Percentiles rank a stretch among this genome's conserved stretches.
Conservation (phyloP, 2,888 invertebrate genomes). For the Labia minor region DNA sequence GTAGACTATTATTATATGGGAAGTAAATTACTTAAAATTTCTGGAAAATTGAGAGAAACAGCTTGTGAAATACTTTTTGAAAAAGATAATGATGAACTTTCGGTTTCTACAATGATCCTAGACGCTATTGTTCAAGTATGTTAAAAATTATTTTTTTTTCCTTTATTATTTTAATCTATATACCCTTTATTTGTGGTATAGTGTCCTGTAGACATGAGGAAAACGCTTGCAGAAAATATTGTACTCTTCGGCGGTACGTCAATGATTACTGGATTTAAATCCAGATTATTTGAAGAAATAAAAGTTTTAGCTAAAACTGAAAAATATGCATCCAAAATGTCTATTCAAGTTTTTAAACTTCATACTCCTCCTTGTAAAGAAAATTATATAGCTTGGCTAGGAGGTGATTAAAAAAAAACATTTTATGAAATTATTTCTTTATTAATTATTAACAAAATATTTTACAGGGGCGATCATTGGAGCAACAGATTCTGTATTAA, state of each 20-base stretch:
- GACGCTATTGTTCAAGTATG: slow-evolving; percentile 61
- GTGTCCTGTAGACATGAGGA: slow-evolving; percentile 74
- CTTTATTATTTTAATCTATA: slow-evolving; percentile 1
- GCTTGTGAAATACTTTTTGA: slow-evolving; percentile 78
- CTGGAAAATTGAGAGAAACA: slow-evolving; percentile 63
- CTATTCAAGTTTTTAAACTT: slow-evolving; percentile 60
- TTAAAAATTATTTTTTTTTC: slow-evolving; percentile 9
- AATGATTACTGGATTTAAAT: slow-evolving; percentile 70
- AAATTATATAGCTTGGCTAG: slow-evolving; percentile 79
- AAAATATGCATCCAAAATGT: slow-evolving; percentile 50
- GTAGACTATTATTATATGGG: slow-evolving; percentile 56
- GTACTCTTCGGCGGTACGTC: slow-evolving; percentile 78
- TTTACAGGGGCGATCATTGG: slow-evolving; percentile 60
- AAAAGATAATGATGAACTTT: slow-evolving; percentile 68
- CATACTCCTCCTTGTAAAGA: slow-evolving; percentile 67
- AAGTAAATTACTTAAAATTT: slow-evolving; percentile 47
- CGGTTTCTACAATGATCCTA: slow-evolving; percentile 73
- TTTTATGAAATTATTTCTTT: slow-evolving; percentile 17
- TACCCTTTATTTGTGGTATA: slow-evolving; percentile 34
- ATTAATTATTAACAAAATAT: slow-evolving; percentile 13
- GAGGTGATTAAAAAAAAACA: slow-evolving; percentile 42
- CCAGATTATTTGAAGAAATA: slow-evolving; percentile 69
- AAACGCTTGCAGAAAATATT: slow-evolving; percentile 67
- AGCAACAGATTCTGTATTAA: slow-evolving; percentile 58
- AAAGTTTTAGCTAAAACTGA: slow-evolving; percentile 49